Conservation (phyloP, 2,797 vertebrate genomes). For the Paguma larvata region DNA sequence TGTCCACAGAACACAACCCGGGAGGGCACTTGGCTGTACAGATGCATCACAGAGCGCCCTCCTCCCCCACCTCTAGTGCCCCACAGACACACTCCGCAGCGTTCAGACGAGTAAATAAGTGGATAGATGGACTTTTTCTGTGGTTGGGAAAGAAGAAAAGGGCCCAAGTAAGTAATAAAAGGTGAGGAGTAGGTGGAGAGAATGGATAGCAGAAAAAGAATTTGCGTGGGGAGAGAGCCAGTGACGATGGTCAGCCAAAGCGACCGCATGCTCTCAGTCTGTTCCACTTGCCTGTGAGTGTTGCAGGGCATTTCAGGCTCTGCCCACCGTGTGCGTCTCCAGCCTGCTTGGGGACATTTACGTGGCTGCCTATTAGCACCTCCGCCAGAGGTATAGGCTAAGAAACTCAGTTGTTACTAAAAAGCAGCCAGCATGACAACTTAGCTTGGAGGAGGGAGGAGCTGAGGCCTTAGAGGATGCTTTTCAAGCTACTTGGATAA, state of each 20-base stretch:
- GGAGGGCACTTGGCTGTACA: background rate
- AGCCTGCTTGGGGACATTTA: background rate
- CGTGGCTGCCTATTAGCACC: background rate
- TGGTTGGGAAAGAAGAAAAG: background rate
- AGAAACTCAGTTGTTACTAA: background rate
- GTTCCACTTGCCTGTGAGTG: background rate
- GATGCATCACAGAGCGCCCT: background rate
- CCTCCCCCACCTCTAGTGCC: rapidly evolving
- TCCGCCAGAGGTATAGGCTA: background rate
- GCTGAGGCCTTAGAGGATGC: background rate
- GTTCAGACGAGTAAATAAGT: background rate
- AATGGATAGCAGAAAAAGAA: background rate
- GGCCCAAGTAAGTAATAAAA: background rate
- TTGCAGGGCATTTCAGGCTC: rapidly evolving
- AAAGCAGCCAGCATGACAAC: background rate
- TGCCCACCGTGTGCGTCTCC: background rate
- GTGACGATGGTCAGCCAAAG: background rate
- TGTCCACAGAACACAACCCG: background rate
- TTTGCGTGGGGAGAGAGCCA: background rate
- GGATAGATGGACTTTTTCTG: background rate
- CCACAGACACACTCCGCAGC: background rate
- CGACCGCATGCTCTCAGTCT: rapidly evolving
- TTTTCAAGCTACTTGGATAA: background rate
- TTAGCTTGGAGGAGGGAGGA: background rate
- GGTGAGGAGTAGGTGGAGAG: background rate